Conservation (phyloP, 2,113 vertebrate species). For the Epinephelus lanceolatus region DNA sequence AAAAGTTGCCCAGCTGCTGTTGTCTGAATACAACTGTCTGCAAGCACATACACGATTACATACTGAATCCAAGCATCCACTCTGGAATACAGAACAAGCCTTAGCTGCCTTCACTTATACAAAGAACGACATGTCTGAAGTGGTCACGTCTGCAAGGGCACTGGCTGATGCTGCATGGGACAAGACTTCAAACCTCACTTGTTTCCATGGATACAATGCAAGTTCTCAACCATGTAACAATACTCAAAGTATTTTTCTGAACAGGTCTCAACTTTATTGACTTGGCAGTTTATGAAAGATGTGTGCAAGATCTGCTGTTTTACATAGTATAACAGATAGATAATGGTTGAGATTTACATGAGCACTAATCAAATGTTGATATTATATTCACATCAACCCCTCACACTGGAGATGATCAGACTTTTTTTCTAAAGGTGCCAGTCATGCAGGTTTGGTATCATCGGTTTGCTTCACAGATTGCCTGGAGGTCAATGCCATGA, state of each 20-base stretch:
- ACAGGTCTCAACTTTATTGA: not conserved
- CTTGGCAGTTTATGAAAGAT: not conserved
- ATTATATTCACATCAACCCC: not conserved
- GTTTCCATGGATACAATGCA: conserved; percentile 15
- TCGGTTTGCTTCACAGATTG: not conserved
- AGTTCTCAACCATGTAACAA: not conserved
- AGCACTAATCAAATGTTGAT: not conserved
- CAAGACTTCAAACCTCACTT: not conserved
- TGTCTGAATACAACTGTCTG: not conserved
- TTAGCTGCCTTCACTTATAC: not conserved
- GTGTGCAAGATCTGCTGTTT: not conserved
- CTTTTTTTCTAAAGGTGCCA: not conserved
- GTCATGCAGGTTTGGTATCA: not conserved
- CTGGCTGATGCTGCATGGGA: not conserved
- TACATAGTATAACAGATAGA: not conserved
- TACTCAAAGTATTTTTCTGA: not conserved
- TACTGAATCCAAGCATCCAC: not conserved
- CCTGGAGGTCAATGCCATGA: not conserved
- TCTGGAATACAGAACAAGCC: not conserved
- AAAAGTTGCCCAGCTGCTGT: not conserved
- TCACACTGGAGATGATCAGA: not conserved
- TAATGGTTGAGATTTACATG: not conserved
- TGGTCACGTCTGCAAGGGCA: not conserved
- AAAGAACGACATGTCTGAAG: not conserved
- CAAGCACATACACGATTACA: not conserved